Conservation (phyloP, 35 echinoderm and acorn worm species). For the Diadema setosum region DNA sequence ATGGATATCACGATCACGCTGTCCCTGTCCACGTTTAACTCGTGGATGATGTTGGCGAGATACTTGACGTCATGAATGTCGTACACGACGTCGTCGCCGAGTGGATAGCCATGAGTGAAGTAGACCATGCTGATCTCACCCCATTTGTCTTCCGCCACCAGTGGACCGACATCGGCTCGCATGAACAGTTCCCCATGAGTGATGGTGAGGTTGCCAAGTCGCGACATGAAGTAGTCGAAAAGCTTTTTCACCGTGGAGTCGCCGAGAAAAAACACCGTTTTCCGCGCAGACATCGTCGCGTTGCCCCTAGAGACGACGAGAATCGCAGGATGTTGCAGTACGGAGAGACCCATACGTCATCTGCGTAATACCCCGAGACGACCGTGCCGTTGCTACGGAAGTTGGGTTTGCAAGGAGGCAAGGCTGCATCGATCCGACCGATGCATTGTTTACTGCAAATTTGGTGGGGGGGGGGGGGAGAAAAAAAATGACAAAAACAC, state of each 20-base stretch:
- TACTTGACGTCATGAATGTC: not conserved
- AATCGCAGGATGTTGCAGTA: not conserved
- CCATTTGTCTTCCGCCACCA: not conserved
- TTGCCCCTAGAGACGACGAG: not conserved
- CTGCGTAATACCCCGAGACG: not conserved
- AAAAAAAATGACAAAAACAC: no score
- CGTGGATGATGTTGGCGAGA: constrained; percentile 1
- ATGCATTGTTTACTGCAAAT: no score
- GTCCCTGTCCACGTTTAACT: not conserved
- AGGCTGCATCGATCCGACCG: no score
- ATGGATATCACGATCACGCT: not conserved
- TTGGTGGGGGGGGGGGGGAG: no score
- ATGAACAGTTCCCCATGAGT: not conserved
- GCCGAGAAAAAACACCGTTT: not conserved
- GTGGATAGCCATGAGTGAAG: not conserved
- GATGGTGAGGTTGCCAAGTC: not conserved
- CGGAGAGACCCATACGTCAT: not conserved
- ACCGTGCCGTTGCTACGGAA: not conserved
- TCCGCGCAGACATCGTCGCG: not conserved
- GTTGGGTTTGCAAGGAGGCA: not conserved
- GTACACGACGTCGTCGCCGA: not conserved
- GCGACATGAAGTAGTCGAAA: not conserved
- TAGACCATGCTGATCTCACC: not conserved
- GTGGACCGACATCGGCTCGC: not conserved
- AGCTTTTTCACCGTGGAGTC: not conserved